These are phyloP conservation scores for Leguminivora glycinivorella DNA, from an alignment of 1,140 invertebrate species.

Conservation along the genomic window DNA sequence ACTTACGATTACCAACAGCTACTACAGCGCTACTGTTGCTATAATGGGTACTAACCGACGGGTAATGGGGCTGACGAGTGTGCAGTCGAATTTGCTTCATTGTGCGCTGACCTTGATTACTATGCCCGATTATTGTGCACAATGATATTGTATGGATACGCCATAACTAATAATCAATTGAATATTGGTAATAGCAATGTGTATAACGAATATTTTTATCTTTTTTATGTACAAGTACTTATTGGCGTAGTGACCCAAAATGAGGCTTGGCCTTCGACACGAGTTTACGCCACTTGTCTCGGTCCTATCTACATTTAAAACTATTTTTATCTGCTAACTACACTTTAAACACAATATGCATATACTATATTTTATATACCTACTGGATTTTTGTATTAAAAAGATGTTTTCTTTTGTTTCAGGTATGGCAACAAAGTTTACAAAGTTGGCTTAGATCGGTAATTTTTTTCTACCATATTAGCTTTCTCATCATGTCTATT, in stretches of 20 bases:
- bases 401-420: neutral
- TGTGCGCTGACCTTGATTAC: constrained; percentile 7
- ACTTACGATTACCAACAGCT: neutral
- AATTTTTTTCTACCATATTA: no score
- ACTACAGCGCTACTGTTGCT: no score
- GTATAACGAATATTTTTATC: no score
- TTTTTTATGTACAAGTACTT: no score
- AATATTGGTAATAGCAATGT: no score
- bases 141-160: neutral
- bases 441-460: no score
- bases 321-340: no score
- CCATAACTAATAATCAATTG: neutral
- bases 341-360: neutral
- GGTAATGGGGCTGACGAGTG: constrained; percentile 3
- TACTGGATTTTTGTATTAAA: neutral
- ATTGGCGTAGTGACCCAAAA: no score
- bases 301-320: no score
- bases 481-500: no score
- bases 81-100: constrained; percentile 12
- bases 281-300: no score
- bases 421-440: neutral
- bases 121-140: neutral
- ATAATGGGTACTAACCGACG: neutral
- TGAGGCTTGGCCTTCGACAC: no score
- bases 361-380: neutral